These are phyloP conservation scores for Zalophus californianus DNA, from an alignment of 2,797 vertebrate genomes.

Conservation along the genomic window DNA sequence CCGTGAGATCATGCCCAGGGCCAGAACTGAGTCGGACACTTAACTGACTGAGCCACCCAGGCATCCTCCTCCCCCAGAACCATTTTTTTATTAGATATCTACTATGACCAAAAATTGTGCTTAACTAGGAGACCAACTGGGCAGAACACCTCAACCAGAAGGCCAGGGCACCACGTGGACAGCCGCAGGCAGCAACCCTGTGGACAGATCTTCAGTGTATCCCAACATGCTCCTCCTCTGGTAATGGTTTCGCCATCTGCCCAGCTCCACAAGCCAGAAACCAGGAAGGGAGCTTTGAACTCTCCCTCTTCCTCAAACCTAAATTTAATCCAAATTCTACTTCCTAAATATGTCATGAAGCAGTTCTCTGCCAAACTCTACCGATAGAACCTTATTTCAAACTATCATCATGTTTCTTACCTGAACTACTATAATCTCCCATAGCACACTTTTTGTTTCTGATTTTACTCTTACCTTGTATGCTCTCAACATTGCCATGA, in stretches of 20 bases:
- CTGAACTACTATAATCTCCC: not conserved
- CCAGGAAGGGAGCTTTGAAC: not conserved
- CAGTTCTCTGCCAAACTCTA: not conserved
- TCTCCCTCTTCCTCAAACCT: not conserved
- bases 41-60: not conserved
- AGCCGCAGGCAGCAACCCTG: not conserved
- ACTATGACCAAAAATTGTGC: not conserved
- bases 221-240: not conserved
- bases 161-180: not conserved
- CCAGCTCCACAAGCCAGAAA: not conserved
- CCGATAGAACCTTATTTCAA: slow-evolving; percentile 15
- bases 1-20: not conserved
- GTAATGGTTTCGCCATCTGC: slow-evolving; percentile 1
- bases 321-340: slow-evolving; percentile 42
- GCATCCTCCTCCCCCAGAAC: not conserved
- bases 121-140: slow-evolving; percentile 19
- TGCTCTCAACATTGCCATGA: not conserved
- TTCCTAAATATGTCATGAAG: slow-evolving; percentile 14
- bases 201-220: not conserved
- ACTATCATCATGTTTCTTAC: slow-evolving; percentile 4
- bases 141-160: not conserved
- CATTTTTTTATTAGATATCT: slow-evolving; percentile 18
- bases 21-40: too few species aligned
- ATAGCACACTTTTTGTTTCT: not conserved
- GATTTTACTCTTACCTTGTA: not conserved